phyloP scores from a whole-genome alignment of 2,888 invertebrate species.

The Glyphotaelius pellucidus region DNA sequence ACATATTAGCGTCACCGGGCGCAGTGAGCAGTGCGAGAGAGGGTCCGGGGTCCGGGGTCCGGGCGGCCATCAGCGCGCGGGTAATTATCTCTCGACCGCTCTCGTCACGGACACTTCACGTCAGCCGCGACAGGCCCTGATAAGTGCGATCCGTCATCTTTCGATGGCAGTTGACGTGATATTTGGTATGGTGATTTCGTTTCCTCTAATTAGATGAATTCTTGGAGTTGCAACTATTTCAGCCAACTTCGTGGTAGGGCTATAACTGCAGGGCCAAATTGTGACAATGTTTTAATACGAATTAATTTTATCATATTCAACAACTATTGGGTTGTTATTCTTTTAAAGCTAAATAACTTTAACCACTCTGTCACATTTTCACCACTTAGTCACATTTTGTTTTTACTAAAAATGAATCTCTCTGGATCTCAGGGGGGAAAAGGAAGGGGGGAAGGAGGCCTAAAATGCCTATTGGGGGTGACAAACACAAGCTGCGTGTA shows the following conservation, averaged over 20 bases:
- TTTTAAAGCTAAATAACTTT: no score
- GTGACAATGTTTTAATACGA: background rate
- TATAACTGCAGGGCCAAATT: background rate
- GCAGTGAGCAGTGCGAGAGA: background rate
- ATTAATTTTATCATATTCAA: no score
- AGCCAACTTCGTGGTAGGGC: background rate
- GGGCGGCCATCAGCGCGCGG: conserved; percentile 30
- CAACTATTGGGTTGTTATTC: no score
- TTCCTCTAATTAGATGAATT: background rate
- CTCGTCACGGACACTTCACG: background rate
- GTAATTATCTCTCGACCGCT: conserved; percentile 36
- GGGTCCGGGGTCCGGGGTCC: background rate
- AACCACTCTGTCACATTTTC: no score
- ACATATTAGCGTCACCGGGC: conserved; percentile 60
- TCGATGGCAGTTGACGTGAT: background rate
- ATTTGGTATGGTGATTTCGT: background rate
- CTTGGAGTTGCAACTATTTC: background rate
- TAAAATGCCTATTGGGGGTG: no score
- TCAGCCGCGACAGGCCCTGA: conserved; percentile 29
- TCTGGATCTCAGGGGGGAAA: no score
- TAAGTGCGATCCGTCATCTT: conserved; percentile 18
- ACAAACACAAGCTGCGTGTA: no score
- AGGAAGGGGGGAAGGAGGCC: no score
- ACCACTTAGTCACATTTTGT: no score
- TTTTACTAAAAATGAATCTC: no score